Percentiles rank a stretch among this genome's conserved stretches.
Conservation (phyloP, 2,888 invertebrate species). For the Subacronicta megacephala region DNA sequence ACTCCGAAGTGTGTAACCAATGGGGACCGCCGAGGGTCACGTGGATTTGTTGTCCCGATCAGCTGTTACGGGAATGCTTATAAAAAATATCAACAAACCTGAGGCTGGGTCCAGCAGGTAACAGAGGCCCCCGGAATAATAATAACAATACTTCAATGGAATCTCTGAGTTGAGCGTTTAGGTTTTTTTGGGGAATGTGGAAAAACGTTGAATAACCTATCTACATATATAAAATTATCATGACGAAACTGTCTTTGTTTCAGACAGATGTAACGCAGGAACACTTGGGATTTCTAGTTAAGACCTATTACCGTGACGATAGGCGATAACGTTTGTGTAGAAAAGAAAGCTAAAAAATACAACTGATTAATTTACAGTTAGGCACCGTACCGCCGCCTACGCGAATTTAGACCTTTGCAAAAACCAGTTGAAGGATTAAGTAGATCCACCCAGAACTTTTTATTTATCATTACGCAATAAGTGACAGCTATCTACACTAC, state of each 20-base stretch:
- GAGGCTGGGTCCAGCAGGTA: constrained; percentile 71
- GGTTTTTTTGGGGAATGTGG: constrained; percentile 19
- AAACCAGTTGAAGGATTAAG: constrained; percentile 9
- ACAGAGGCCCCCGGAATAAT: constrained; percentile 58
- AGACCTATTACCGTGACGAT: constrained; percentile 2
- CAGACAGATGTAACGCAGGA: too few relatives aligned
- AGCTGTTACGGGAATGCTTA: constrained; percentile 81
- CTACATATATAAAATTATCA: neutral
- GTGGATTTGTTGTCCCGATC: constrained; percentile 77
- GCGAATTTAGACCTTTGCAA: neutral
- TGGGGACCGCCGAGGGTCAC: constrained; percentile 58
- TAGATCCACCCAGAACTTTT: constrained; percentile 5
- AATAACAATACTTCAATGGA: constrained; percentile 57
- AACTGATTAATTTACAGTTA: constrained; percentile 13
- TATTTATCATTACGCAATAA: too few relatives aligned
- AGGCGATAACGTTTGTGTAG: constrained; percentile 7
- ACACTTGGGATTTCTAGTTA: too few relatives aligned
- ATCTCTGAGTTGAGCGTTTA: constrained; percentile 31
- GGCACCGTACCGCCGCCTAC: neutral
- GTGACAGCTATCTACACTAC: too few relatives aligned
- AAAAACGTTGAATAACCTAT: neutral
- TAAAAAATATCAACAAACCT: constrained; percentile 80
- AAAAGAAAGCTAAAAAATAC: constrained; percentile 10
- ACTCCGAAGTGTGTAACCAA: constrained; percentile 62
- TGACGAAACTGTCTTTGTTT: constrained; percentile 25